Percentiles rank a stretch among this genome's conserved stretches.
Conservation (phyloP, 2,797 vertebrate genomes). For the Lepus oiostolus region DNA sequence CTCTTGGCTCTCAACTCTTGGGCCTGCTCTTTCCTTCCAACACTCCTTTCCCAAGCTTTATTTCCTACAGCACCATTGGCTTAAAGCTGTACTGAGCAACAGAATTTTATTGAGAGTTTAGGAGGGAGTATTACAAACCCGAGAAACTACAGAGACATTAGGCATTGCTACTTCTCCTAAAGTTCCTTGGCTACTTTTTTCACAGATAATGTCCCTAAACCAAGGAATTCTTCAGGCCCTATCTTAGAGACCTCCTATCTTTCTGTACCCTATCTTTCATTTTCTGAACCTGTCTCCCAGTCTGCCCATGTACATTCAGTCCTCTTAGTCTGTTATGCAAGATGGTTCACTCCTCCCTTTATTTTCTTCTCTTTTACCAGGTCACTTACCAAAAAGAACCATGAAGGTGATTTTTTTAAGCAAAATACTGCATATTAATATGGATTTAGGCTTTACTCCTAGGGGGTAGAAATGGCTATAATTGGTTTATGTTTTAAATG, state of each 20-base stretch:
- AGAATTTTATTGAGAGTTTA: not conserved
- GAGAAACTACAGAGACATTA: not conserved
- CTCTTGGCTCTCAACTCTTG: not conserved
- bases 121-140: not conserved
- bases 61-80: not conserved
- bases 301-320: not conserved
- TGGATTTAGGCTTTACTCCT: not conserved
- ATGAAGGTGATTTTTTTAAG: constrained; percentile 40
- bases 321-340: not conserved
- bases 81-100: not conserved
- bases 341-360: not conserved
- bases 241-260: not conserved
- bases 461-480: not conserved
- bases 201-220: not conserved
- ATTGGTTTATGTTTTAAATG: constrained; percentile 31
- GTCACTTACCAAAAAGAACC: constrained; percentile 21
- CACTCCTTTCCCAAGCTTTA: not conserved
- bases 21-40: not conserved
- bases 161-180: not conserved
- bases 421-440: constrained; percentile 47
- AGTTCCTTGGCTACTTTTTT: not conserved
- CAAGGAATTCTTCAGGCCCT: not conserved
- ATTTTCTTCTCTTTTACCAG: not conserved
- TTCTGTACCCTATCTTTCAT: not conserved
- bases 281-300: not conserved